Base-by-base conservation (phyloP, 35 echinoderm and acorn worm genomes). In the Nesometra sesokonis region DNA sequence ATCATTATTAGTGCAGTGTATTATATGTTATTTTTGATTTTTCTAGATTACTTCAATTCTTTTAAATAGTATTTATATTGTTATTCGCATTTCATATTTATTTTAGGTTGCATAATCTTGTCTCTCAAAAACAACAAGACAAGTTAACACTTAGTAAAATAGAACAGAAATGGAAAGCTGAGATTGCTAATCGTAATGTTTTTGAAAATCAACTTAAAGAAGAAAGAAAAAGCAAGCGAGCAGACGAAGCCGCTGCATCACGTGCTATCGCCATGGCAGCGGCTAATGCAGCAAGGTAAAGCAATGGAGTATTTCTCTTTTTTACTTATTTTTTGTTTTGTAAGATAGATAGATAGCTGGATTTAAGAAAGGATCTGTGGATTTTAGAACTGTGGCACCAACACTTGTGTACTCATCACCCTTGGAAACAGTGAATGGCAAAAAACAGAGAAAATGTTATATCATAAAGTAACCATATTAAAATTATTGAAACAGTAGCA, bases 111-210 rank as follows among this genome's bases (percentile, higher is more conserved):
- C 95, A 98, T 88, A 98, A 98, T 84, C 77, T 98, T 15, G 95
- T 98, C 30, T 92, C 92, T 31, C 95, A 98, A 84, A 98, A 93
- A 35, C 95, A 98, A 80, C 95, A 98, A 40, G 95, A 98, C 78
- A 98, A 98, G 82, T 91, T 92, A 80, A 88, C 37, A 32, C 82
- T 98, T 38, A 36, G 37, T 29, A 91, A 93, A 38, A 34, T 98
- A 84, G 95, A 98, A 86, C 90, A 98, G 78, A 93, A 98, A 47
- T 80, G 94, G 32, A 98, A 98, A 88, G 36, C 82, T 35, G 95
- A 98, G 81, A 83, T 90, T n/a, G 95, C 94, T 0, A 86, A 37
- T 32, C 89, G 92, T 11, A 84, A 85, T 17, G 82, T 81, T 0
- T 33, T 90, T 31, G 95, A 98, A 77, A 92, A 82, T 77, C 95